Base-by-base conservation (phyloP, 2,888 invertebrate species). In the Erebia palarica region DNA sequence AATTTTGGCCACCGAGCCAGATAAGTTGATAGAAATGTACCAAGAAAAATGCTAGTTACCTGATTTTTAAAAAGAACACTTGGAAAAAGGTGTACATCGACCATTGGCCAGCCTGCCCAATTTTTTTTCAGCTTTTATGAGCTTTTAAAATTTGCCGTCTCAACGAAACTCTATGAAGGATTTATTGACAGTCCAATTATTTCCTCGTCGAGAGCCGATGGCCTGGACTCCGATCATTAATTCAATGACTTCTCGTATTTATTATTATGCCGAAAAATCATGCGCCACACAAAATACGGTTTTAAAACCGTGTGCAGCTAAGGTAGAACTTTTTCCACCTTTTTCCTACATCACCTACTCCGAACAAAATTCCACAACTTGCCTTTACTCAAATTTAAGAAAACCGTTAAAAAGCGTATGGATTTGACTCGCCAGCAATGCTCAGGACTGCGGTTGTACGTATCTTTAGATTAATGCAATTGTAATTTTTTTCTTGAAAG, bases 131-230 rank as follows among this genome's bases (percentile, higher is more conserved):
- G 18, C 42, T 18, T 51, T 63, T 63, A 16, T 59, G 65, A 59
- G 61, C 21, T 57, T 9, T 51, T 58, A 64, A 59, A 64, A 21
- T 69, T 47, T 14, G 65, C 61, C 58, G 72, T 72, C 68, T 73
- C 73, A 61, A 67, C 74, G 69, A 67, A 70, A 68, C 67, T 68
- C 69, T 67, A 71, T 75, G 65, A 73, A 76, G 74, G 70, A 73
- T 74, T 73, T 70, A 76, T 73, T 70, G 70, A 61, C 73, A 73
- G 74, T 73, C 75, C 76, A 76, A 76, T 76, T 74, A 74, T 75
- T 75, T 76, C 69, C 70, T 69, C 68, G 69, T 74, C 71, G 68
- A 76, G 72, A 68, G 69, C 69, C 72, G 71, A 70, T 71, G 67
- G 71, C 65, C 73, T 70, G 68, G 65, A 69, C 69, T 69, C 67